Base-by-base conservation (phyloP, 2,888 invertebrate genomes). In the Melanophora roralis region DNA sequence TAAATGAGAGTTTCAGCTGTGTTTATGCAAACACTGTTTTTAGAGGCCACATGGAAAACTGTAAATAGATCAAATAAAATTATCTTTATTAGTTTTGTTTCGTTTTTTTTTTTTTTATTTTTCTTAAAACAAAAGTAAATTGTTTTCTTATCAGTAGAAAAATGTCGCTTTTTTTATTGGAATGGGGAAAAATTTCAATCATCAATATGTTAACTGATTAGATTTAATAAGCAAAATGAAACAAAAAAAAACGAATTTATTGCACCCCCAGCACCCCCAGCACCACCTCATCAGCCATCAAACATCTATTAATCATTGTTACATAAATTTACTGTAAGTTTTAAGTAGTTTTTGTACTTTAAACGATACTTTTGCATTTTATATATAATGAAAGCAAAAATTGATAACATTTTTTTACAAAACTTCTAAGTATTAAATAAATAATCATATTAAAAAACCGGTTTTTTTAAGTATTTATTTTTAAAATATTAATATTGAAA, bases 181-280 rank as follows among this genome's bases (percentile, higher is more conserved):
- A 21, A 23, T 11, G 9, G n/a, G 34, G 7, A 36, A 57, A 47
- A 19, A 27, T 5, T 27, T 27, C 4, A 27, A 74, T 14, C 19
- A 75, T 40, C 53, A 51, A 53, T 16, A 19, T 62, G 19, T 69
- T 69, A 3, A 43, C 57, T 76, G 69, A 76, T 76, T 49, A 76
- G 55, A 69, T 76, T 76, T 69, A 49, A 23, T 40, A 3, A 49
- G 19, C 8, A 19, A 8, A 43, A 57, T 55, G 27, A 5, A 45
- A 23, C 36, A 16, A 34, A 11, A 32, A 32, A 53, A 32, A 12
- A 57, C 11, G 32, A 16, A 9, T 49, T 57, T 55, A 34, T 49
- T 23, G 1, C 45, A 27, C 16, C 8, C 12, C 9, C 53, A 34
- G 7, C 32, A 4, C 19, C 47, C 7, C 21, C 12, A 0, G 40